Evolutionary conservation across 2,888 invertebrate species (phyloP), one percentile per base, ranked within the genome.

Genomic region (Formica aserva): DNA sequence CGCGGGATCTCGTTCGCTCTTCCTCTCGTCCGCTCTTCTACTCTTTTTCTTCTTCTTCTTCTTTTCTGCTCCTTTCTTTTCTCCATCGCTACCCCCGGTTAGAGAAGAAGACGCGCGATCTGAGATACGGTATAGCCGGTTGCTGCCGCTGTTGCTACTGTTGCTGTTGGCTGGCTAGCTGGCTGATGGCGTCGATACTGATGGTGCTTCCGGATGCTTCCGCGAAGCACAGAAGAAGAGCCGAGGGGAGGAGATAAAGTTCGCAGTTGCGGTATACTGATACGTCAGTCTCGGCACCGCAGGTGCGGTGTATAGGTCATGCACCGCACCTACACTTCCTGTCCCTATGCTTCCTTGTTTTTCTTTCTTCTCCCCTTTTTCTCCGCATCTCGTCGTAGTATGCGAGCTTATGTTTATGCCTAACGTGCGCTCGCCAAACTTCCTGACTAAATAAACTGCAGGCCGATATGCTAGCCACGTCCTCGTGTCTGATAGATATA

Each of bases 381-480:
- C 45, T 29, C 32, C 67, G 32, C 13, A 8, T 67, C 66, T 38
- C 45, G 29, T 32, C 65, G 69, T 63, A 29, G 60, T 60, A 26
- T 55, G 69, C 62, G 57, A 69, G 62, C 66, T 78, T 66, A 26
- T 32, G 52, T 22, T 71, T 60, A 38, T 41, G 57, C 35, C 41
- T 52, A 29, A 38, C 35, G 2, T 8, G 62, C 86, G 74, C 74
- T 76, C 83, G 76, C 82, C 76, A 82, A 93, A 92, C 89, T 92
- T 92, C 86, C 88, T 89, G 88, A 90, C 88, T 91, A 92, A 92
- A 93, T 92, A 92, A 92, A 93, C 90, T 90, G 88, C 88, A 89
- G 88, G 90, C 91, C 90, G 91, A 91, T 90, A 90, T 85, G 89
- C 84, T 84, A 77, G 86, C 18, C 32, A 80, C 75, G 87, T 80